These are phyloP conservation scores for Chlorocebus sabaeus DNA, from an alignment of 2,113 vertebrate species.

Conservation along the genomic window DNA sequence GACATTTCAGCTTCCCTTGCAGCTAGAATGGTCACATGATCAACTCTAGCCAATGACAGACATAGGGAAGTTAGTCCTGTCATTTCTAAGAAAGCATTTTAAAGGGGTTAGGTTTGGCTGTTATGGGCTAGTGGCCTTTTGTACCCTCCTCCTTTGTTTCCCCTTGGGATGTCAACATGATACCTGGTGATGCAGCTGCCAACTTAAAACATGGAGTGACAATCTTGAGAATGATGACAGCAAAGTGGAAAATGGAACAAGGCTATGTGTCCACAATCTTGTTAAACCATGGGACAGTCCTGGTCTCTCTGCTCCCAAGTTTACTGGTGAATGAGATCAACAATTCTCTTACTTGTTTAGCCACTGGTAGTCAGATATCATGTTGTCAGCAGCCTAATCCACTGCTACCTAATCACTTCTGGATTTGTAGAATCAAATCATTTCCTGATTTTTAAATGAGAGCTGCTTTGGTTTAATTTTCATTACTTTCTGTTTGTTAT, in stretches of 20 bases:
- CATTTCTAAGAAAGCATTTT: background rate
- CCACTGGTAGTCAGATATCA: background rate
- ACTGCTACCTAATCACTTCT: background rate
- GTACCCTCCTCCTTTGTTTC: background rate
- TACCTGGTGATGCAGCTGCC: background rate
- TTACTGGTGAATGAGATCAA: background rate
- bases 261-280: background rate
- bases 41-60: background rate
- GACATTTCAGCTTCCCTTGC: background rate
- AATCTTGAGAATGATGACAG: background rate
- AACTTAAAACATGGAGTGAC: background rate
- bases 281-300: background rate
- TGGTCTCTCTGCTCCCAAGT: background rate
- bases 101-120: background rate
- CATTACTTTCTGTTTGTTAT: background rate
- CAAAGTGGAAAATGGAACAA: background rate
- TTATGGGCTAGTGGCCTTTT: background rate
- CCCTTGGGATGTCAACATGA: background rate
- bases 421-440: background rate
- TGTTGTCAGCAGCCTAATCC: too few species aligned
- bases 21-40: background rate
- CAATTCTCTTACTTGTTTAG: background rate
- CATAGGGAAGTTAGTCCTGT: background rate
- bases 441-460: background rate
- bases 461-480: background rate